phyloP scores from a whole-genome alignment of 2,797 vertebrate species.

The Ciconia nigra region DNA sequence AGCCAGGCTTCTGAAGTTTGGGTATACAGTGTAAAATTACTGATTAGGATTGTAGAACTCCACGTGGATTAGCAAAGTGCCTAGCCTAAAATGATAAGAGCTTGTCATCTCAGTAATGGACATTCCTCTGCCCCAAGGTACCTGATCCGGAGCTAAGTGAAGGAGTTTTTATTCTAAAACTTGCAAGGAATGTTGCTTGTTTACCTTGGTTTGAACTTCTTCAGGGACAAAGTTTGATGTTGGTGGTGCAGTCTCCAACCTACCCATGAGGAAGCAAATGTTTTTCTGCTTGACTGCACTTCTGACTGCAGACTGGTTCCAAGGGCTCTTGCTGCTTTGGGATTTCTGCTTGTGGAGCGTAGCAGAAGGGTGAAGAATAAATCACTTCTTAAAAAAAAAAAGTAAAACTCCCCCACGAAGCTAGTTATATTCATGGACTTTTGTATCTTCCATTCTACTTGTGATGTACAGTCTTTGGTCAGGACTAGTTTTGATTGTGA shows the following conservation, averaged over 20 bases:
- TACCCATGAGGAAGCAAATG: neutral
- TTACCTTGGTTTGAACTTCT: constrained; percentile 15
- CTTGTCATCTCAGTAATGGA: neutral
- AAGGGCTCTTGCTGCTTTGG: neutral
- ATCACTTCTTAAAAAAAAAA: neutral
- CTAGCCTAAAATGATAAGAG: neutral
- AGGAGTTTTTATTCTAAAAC: neutral
- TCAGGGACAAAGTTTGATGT: neutral
- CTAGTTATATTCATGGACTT: neutral
- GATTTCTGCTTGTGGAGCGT: neutral
- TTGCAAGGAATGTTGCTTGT: constrained; percentile 13
- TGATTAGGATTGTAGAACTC: neutral
- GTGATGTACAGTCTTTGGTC: neutral
- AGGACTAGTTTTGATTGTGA: neutral
- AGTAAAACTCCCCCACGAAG: neutral
- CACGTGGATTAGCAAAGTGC: neutral
- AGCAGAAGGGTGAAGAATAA: neutral
- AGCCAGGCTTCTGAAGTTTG: neutral
- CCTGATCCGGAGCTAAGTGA: neutral
- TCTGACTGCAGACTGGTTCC: neutral
- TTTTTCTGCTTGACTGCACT: neutral
- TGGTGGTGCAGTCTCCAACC: neutral
- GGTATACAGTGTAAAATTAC: neutral
- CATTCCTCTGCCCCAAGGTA: neutral
- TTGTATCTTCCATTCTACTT: neutral